Evolutionary conservation across 1,140 invertebrate species (phyloP), one percentile per base, ranked within the genome.

Genomic region (Aphis gossypii): DNA sequence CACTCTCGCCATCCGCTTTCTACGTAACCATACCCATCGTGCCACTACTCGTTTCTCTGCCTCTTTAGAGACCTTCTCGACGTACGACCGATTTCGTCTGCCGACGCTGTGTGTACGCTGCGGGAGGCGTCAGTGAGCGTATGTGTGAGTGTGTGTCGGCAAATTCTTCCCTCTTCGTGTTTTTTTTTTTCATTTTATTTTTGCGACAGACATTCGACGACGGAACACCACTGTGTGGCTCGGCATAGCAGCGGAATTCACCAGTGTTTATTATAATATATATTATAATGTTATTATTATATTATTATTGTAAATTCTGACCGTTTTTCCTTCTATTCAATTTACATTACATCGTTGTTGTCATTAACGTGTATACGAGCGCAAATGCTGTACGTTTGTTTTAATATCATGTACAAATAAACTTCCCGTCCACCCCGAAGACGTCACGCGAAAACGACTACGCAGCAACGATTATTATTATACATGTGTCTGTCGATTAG

Each of bases 381-480:
- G 18, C n/a, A 76, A 76, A 68, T 18, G 60, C 60, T n/a, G 60
- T 68, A 30, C 25, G 30, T 68, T 68, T 68, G 3, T n/a, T 76
- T n/a, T n/a, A 76, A 35, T 76, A 76, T 18, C 21, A 6, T 76
- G 60, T 76, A 76, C 30, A 76, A 76, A 76, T 76, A 76, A 76
- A 76, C 60, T 76, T 76, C 60, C 60, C 60, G 60, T 68, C 60
- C 56, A 60, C 25, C 25, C 25, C 60, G n/a, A n/a, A 76, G 60
- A 76, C 60, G 60, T 76, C 60, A 76, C 60, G 60, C 60, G n/a
- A 76, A 76, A 76, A 76, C 60, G n/a, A n/a, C 30, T n/a, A 76
- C 60, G 14, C 14, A n/a, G 60, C 60, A 76, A 76, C 60, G 14
- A n/a, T 76, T n/a, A 76, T 68, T 60, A 60, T 68, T 76, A n/a